Evolutionary conservation across 2,888 invertebrate species (phyloP).

Genomic region (Drosophila mercatorum): DNA sequence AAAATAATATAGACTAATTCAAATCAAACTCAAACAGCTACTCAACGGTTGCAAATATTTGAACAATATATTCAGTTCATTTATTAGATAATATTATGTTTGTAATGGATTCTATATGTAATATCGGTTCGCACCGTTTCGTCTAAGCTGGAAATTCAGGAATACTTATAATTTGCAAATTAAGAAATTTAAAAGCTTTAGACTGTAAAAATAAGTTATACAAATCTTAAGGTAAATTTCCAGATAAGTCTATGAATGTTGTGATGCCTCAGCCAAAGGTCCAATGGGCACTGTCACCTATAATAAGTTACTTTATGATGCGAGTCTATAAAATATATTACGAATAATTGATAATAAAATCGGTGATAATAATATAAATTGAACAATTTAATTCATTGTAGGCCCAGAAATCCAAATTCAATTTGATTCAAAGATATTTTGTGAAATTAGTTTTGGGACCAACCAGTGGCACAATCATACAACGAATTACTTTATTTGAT

Average conservation of each 20-base stretch:
- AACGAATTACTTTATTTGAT: constrained; percentile 28
- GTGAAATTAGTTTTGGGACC: constrained; percentile 40
- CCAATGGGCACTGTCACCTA: constrained; percentile 11
- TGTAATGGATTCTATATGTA: background rate
- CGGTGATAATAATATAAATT: constrained; percentile 12
- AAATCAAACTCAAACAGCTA: constrained; percentile 1
- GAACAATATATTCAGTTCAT: background rate
- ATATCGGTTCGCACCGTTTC: background rate
- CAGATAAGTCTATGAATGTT: constrained; percentile 7
- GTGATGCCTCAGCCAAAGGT: constrained; percentile 12
- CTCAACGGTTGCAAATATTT: background rate
- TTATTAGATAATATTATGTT: background rate
- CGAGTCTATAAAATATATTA: background rate
- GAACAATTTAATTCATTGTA: background rate
- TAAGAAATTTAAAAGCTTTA: constrained; percentile 2
- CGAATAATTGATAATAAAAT: background rate
- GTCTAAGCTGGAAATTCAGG: background rate
- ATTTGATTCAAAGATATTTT: constrained; percentile 1
- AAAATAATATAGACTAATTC: background rate
- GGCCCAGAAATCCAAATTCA: background rate
- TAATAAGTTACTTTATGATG: constrained; percentile 7
- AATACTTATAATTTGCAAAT: background rate
- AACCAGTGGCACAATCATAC: constrained; percentile 37
- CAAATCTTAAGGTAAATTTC: background rate
- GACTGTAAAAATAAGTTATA: background rate